These are phyloP conservation scores for Patella caerulea DNA, from an alignment of 2,888 invertebrate species.

Conservation along the genomic window DNA sequence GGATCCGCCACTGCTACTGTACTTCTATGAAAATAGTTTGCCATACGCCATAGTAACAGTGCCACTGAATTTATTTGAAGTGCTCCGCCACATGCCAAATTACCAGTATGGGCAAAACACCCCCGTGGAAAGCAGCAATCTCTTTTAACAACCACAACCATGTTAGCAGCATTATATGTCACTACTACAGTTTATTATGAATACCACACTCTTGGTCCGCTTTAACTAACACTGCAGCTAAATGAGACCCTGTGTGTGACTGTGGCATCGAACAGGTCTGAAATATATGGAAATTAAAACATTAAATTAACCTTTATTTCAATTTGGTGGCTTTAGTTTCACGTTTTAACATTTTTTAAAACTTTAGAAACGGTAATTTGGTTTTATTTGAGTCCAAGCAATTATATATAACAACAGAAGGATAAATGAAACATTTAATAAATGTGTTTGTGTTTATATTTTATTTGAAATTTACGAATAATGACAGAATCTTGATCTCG, in stretches of 20 bases:
- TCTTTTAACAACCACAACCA: slow-evolving; percentile 6
- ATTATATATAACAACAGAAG: too few relatives aligned
- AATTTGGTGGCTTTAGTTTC: too few relatives aligned
- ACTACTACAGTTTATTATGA: neutral
- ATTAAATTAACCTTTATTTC: too few relatives aligned
- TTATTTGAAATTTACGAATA: too few relatives aligned
- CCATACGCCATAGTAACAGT: slow-evolving; percentile 10
- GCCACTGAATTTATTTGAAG: neutral
- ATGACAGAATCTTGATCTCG: too few relatives aligned
- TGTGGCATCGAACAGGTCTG: slow-evolving; percentile 15
- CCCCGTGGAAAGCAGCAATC: slow-evolving; percentile 16
- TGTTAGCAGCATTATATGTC: slow-evolving; percentile 19
- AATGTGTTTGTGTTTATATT: too few relatives aligned
- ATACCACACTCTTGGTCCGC: slow-evolving; percentile 12
- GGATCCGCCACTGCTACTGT: neutral
- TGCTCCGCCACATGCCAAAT: slow-evolving; percentile 12
- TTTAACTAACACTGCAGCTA: neutral
- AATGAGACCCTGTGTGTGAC: slow-evolving; percentile 17
- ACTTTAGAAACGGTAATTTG: too few relatives aligned
- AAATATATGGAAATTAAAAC: neutral
- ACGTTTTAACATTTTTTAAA: too few relatives aligned
- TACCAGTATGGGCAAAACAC: slow-evolving; percentile 23
- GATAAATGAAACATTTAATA: too few relatives aligned
- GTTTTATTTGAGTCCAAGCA: too few relatives aligned
- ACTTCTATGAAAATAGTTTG: slow-evolving; percentile 16